A percentile compares a stretch with the other conserved stretches of the same genome.
phyloP scores from a whole-genome alignment of 2,113 vertebrate species.

The Neodon shergylaensis region DNA sequence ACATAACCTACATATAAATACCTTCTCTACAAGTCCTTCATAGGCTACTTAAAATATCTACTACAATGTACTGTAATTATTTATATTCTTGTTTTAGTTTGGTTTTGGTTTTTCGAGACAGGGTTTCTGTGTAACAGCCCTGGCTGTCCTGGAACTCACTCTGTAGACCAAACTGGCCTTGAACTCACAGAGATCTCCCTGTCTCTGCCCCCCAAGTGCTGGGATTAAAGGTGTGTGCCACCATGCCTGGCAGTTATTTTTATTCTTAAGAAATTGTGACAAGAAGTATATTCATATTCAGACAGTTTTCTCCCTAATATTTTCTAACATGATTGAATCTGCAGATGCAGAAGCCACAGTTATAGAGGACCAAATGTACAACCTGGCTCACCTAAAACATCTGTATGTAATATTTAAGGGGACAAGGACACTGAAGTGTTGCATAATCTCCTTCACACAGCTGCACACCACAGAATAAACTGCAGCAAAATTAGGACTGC shows the following conservation, averaged over 20 bases:
- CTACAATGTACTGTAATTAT: neutral
- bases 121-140: neutral
- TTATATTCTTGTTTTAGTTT: neutral
- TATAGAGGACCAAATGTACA: neutral
- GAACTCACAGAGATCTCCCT: neutral
- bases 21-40: neutral
- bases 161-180: neutral
- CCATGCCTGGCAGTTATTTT: neutral
- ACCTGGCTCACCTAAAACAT: neutral
- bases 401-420: neutral
- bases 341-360: neutral
- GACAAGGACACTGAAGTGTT: neutral
- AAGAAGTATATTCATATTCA: neutral
- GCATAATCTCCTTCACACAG: neutral
- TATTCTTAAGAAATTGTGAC: neutral
- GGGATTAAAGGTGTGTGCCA: neutral
- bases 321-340: neutral
- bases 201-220: neutral
- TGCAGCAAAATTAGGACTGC: neutral
- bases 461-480: neutral
- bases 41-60: neutral
- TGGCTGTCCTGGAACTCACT: neutral
- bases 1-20: neutral
- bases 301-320: neutral
- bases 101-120: neutral